Base-by-base conservation (phyloP, 1,140 invertebrate species). In the Coenobita brevimanus region DNA sequence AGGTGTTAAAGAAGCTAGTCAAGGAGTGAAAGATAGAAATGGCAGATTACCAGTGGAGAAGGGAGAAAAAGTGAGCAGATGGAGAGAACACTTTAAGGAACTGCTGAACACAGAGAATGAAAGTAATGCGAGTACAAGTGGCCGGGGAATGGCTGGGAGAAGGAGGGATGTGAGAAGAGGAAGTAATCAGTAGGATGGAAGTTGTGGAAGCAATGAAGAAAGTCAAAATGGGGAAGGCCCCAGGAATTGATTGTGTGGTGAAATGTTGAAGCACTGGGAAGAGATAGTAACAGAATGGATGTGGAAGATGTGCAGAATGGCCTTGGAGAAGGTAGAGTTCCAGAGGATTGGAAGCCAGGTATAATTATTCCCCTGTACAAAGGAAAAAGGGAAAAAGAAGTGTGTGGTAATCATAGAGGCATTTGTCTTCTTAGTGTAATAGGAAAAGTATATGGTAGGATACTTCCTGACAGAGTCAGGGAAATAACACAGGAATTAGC, bases 141-240 rank as follows among this genome's bases (percentile, higher is more conserved):
- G 76, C 8, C 33, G 3, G 1, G 30, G 76, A 15, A 10, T 33
- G 73, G 73, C 10, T 10, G 36, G 33, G 36, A 57, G 38, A 67
- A 30, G 27, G 17, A 43, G 43, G 41, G 38, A 41, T 38, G 27
- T 15, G 27, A 30, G 3, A 60, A 54, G 46, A 50, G 6, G 43
- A 17, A 33, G n/a, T 21, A 64, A 82, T 50, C 46, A 50, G 80
- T 43, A 30, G 80, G 30, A 60, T 41, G 62, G 33, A 82, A 10
- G 30, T 60, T 27, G n/a, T 43, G 60, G 30, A 60, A 24, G 80
- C 62, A 38, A 64, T 57, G 38, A 71, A 64, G 57, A 60, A 17
- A 50, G 46, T 50, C 6, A 50, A 24, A 17, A 21, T 24, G 30
- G 64, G 64, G 64, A 67, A 33, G 1, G 64, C n/a, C 8, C 1